These are phyloP conservation scores for Geophilus truncorum DNA, from an alignment of 2,888 invertebrate genomes.

Conservation along the genomic window DNA sequence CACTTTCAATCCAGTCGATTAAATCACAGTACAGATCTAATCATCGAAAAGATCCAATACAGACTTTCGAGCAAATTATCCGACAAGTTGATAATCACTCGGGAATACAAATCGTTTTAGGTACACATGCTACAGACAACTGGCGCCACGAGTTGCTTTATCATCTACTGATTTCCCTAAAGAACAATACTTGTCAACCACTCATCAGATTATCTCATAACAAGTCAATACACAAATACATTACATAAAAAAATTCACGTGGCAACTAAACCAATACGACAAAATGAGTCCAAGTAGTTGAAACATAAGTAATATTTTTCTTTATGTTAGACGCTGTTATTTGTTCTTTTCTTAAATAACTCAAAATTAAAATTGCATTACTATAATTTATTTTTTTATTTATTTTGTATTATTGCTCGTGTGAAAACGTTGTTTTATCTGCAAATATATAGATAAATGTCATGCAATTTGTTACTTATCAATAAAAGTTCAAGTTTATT, in stretches of 20 bases:
- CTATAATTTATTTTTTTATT: too few species aligned
- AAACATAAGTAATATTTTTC: too few species aligned
- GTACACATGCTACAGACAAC: neutral
- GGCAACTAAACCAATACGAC: too few species aligned
- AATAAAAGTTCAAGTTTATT: too few species aligned
- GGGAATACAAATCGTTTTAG: slow-evolving; percentile 22
- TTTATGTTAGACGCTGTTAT: too few species aligned
- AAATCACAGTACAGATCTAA: neutral
- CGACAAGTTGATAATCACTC: neutral
- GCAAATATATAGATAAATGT: too few species aligned
- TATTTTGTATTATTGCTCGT: too few species aligned
- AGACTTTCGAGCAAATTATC: neutral
- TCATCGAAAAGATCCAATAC: neutral
- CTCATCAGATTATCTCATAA: neutral
- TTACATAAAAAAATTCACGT: slow-evolving; percentile 1
- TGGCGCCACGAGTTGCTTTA: slow-evolving; percentile 17
- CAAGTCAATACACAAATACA: neutral
- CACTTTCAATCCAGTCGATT: neutral
- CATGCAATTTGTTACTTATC: too few species aligned
- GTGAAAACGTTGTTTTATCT: too few species aligned
- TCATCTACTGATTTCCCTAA: slow-evolving; percentile 1
- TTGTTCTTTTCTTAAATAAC: too few species aligned
- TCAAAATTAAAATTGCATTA: too few species aligned
- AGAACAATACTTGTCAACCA: slow-evolving; percentile 25
- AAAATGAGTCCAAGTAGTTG: too few species aligned